Evolutionary conservation across 2,888 invertebrate genomes (phyloP).

Genomic region (Iselma pallidipennis): DNA sequence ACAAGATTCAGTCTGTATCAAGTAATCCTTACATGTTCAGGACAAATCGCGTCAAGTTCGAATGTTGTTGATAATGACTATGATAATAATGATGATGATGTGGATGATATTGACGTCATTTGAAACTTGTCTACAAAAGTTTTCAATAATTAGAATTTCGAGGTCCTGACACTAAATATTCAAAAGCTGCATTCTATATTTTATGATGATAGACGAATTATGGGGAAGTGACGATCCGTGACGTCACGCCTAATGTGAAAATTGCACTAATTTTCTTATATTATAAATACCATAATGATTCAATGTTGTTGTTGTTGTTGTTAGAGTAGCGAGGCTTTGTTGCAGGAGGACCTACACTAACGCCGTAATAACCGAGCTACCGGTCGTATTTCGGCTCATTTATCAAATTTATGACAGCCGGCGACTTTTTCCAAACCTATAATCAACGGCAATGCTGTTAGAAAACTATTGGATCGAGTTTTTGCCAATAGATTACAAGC

Average conservation of each 20-base stretch:
- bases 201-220: conserved; percentile 41
- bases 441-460: conserved; percentile 2
- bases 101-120: too few relatives aligned
- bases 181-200: too few relatives aligned
- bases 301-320: too few relatives aligned
- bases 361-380: conserved; percentile 51
- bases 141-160: too few relatives aligned
- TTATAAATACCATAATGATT: conserved; percentile 43
- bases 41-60: background rate
- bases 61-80: background rate
- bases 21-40: conserved; percentile 1
- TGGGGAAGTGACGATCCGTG: conserved; percentile 17
- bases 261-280: conserved; percentile 51
- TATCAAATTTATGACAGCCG: conserved; percentile 43
- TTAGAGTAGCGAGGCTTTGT: conserved; percentile 35
- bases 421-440: conserved; percentile 25
- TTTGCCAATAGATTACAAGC: background rate
- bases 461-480: conserved; percentile 11
- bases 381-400: conserved; percentile 47
- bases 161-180: too few relatives aligned
- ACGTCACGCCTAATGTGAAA: conserved; percentile 52
- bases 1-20: background rate
- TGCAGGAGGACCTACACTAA: conserved; percentile 34
- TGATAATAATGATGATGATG: background rate
- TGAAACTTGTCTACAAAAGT: too few relatives aligned